Evolutionary conservation across 1,140 invertebrate genomes (phyloP), one percentile per base, ranked within the genome.

Genomic region (Drosophila orosa): DNA sequence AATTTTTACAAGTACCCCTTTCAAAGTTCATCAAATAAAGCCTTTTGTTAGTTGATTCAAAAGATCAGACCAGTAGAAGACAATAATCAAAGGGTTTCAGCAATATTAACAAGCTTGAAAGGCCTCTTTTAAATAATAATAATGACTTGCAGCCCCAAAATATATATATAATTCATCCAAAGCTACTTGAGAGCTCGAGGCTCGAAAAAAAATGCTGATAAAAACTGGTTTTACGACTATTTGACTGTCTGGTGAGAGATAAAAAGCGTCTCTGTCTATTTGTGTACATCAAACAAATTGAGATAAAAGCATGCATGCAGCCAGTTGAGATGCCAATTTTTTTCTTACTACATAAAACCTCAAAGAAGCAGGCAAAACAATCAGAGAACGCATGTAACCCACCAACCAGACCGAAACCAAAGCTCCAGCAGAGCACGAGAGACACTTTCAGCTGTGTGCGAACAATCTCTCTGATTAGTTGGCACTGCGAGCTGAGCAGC

Each of bases 391-490:
- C 48, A 58, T 68, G 65, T 68, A 56, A 68, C 40, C 31, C 29
- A 58, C 31, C 29, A 58, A 56, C 24, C 50, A 24, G 37, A 39
- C 13, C 52, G 22, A 39, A 61, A 22, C 17, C 66, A 69, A 71
- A 71, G 68, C 68, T 71, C 39, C 33, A 22, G 19, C 33, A 42
- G 39, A 35, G 50, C 50, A 24, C 31, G 31, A 35, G 55, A 48
- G 44, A 33, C 24, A 22, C 33, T 35, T 59, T 55, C 44, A 66
- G 40, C 24, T 40, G 31, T 29, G 39, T 40, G 25, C 19, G 22
- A 27, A 10, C 57, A 56, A 39, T 56, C 48, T 71, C 62, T 58
- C 45, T 55, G 60, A 68, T 87, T 75, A 69, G 80, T 89, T 76
- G 75, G 40, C 52, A 59, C 45, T 37, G 59, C 56, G 58, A 59